Evolutionary conservation across 2,888 invertebrate genomes (phyloP).

Genomic region (Rhogogaster chlorosoma): DNA sequence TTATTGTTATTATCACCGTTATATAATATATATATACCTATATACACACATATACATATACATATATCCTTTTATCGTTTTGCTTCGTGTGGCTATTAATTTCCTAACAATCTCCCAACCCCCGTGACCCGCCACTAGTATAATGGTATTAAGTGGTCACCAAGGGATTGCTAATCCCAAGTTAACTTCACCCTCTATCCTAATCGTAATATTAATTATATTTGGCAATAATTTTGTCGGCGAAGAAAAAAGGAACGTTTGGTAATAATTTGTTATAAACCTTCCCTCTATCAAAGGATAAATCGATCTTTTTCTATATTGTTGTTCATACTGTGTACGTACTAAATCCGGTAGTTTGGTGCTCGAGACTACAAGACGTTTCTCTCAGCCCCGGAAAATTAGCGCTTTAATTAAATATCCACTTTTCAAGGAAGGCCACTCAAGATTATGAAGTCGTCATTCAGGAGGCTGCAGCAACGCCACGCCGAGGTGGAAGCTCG

Average conservation of each 20-base stretch:
- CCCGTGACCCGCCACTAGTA: not conserved
- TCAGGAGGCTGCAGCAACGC: not conserved
- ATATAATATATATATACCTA: not conserved
- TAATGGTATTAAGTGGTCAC: conserved; percentile 16
- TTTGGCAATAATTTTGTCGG: not conserved
- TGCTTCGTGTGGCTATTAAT: conserved; percentile 34
- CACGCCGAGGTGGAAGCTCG: not conserved
- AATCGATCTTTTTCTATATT: not conserved
- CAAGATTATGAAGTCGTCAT: conserved; percentile 35
- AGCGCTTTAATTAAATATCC: conserved; percentile 34
- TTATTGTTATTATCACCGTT: conserved; percentile 44
- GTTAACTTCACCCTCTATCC: not conserved
- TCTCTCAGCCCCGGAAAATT: not conserved
- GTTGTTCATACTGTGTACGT: not conserved
- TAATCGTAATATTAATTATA: not conserved
- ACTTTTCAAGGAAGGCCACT: conserved; percentile 19
- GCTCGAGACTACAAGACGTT: not conserved
- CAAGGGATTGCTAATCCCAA: conserved; percentile 4
- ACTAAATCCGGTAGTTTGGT: not conserved
- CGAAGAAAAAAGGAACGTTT: no score
- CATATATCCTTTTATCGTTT: conserved; percentile 31
- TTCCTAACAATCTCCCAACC: conserved; percentile 9
- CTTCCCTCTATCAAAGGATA: no score
- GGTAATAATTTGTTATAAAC: not conserved
- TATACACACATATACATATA: not conserved